Conservation (phyloP, 1,140 invertebrate species). For the Dryas iulia region DNA sequence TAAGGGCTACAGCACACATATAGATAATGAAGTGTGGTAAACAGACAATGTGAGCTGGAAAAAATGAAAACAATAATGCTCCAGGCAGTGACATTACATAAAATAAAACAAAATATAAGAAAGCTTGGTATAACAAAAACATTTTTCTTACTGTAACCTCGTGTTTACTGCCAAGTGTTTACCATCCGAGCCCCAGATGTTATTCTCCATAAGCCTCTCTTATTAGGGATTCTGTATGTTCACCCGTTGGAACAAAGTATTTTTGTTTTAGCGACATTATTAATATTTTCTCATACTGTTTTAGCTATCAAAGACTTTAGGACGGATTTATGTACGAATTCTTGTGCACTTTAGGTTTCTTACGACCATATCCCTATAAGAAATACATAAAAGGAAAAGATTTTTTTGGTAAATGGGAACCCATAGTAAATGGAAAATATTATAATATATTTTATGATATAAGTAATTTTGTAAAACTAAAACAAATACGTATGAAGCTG, state of each 20-base stretch:
- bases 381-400: too few relatives aligned
- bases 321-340: neutral
- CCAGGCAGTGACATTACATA: constrained; percentile 35
- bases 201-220: constrained; percentile 68
- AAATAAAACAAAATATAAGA: constrained; percentile 56
- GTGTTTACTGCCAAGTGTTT: constrained; percentile 73
- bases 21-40: neutral
- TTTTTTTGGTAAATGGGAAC: too few relatives aligned
- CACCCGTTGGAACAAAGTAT: constrained; percentile 48
- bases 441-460: too few relatives aligned
- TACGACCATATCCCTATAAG: neutral
- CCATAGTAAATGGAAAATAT: too few relatives aligned
- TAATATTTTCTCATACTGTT: constrained; percentile 33
- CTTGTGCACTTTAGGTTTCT: neutral
- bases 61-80: constrained; percentile 33
- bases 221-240: constrained; percentile 71
- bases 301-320: constrained; percentile 17
- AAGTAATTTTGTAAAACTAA: too few relatives aligned
- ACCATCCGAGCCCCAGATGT: constrained; percentile 68
- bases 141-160: constrained; percentile 67
- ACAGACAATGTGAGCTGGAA: neutral
- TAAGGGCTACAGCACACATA: neutral
- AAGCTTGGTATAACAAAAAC: constrained; percentile 59
- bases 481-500: too few relatives aligned
- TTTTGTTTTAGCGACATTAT: constrained; percentile 54